Base-by-base conservation (phyloP, 1,140 invertebrate genomes). In the Tigriopus japonicus region DNA sequence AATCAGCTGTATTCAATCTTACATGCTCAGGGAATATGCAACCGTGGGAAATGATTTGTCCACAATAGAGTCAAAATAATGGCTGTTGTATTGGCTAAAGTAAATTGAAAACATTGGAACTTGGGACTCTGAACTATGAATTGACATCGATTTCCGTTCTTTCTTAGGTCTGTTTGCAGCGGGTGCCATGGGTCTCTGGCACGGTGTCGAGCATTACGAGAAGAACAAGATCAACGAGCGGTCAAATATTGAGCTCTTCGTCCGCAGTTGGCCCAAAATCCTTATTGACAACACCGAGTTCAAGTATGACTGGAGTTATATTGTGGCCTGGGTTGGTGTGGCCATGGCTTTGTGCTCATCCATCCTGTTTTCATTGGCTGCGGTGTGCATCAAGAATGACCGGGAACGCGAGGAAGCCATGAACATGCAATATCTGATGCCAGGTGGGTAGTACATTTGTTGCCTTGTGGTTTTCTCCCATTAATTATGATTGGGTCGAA, bases 391-490 rank as follows among this genome's bases (percentile, higher is more conserved):
- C 71, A 79, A 87, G 71, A 85, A 84, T 71, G 88, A 94, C 74
- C 80, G 85, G 71, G 87, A 91, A 74, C 80, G 84, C 71, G 88
- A 94, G 73, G 86, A 91, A 75, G 85, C 87, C 70, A 84, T 90
- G 78, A 92, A 92, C 78, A 87, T 93, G 85, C 88, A 93, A 78
- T 93, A 94, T 76, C 79, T 93, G 74, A 93, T 94, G 90, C 90
- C 89, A 74, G 87, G 88, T 92, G 83, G 77, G 77, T 66, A n/a
- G 77, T 5, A 35, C 28, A 35, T 35, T 35, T 5, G 28, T 35
- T 35, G 28, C 28, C 28, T 3, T 35, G 28, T 35, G 28, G n/a
- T 35, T 35, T 35, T 35, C 9, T 35, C 28, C 28, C 28, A 3
- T 35, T 35, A 35, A 5, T 35, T 35, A 9, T 5, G 28, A 35